Base-by-base conservation (phyloP, 2,113 vertebrate species). In the Hylia prasina region DNA sequence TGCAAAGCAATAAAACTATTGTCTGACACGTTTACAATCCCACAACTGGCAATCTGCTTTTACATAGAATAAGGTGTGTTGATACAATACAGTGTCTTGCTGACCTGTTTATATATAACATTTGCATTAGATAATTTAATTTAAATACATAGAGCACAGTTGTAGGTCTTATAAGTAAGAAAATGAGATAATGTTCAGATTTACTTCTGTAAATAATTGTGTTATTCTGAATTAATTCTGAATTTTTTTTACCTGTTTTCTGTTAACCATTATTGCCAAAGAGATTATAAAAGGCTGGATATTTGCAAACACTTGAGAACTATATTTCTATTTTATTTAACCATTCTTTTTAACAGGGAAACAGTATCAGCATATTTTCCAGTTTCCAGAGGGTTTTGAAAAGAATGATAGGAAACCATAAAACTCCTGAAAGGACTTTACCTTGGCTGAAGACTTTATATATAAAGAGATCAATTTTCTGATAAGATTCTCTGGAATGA, bases 391-490 rank as follows among this genome's bases (percentile, higher is more conserved):
- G 86, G 75, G 91, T 90, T 96, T 94, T 95, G 73, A 90, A 97
- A 96, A 95, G 79, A 96, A 77, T 93, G 81, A 95, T 94, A 93
- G 75, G 82, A 97, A 82, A 82, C 95, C 69, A 92, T 95, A 94
- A 89, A 90, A 58, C 35, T 91, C 69, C 73, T 93, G 82, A 89
- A 96, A 95, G 85, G 82, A 94, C 84, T 95, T 97, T 97, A 94
- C 92, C 89, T 96, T 94, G 72, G 63, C 87, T 95, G 94, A 97
- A 97, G 86, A 92, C 86, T 97, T 95, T 97, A 96, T 94, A 82
- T 95, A 95, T 72, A 90, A 93, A 92, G 78, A 98, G 97, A 98
- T 98, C 97, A 97, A 98, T 98, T 98, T 98, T 98, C 97, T 98
- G 97, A 98, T 98, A 98, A 97, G 94, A 96, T 96, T 96, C 93